Evolutionary conservation across 2,797 vertebrate species (phyloP).

Genomic region (Micromesistius poutassou): DNA sequence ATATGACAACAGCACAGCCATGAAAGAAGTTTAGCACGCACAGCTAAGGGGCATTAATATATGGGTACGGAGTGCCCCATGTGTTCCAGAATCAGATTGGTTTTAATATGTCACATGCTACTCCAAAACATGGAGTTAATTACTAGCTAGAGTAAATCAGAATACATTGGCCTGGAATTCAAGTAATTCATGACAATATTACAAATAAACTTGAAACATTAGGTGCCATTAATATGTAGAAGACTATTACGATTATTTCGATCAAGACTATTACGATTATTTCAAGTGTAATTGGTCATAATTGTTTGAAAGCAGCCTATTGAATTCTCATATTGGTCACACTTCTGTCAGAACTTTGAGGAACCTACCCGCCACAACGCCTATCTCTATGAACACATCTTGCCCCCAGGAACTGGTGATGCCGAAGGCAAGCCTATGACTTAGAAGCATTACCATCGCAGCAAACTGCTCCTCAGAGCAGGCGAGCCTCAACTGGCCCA

Average conservation of each 20-base stretch:
- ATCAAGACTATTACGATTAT: neutral
- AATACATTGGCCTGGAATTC: neutral
- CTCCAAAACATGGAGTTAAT: neutral
- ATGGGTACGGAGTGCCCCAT: neutral
- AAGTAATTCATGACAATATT: neutral
- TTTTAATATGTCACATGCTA: neutral
- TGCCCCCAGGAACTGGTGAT: conserved; percentile 68
- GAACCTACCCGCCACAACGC: conserved; percentile 71
- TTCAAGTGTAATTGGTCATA: neutral
- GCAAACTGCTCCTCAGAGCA: conserved; percentile 75
- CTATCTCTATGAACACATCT: conserved; percentile 77
- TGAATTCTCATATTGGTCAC: neutral
- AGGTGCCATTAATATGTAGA: neutral
- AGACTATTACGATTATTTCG: neutral
- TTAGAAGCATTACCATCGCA: conserved; percentile 61
- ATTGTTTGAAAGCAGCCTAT: neutral
- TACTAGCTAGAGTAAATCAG: neutral
- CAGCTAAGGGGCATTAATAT: too few species aligned
- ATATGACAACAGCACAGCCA: too few species aligned
- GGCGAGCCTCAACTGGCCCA: conserved; percentile 66
- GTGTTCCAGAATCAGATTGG: neutral
- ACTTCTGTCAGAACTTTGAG: neutral
- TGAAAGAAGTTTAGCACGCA: too few species aligned
- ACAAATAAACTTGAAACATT: conserved; percentile 1
- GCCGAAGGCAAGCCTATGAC: conserved; percentile 68